Percentiles rank a stretch among this genome's conserved stretches.
Evolutionary conservation across 2,888 invertebrate species (phyloP).

Genomic region (Taenaris catops): DNA sequence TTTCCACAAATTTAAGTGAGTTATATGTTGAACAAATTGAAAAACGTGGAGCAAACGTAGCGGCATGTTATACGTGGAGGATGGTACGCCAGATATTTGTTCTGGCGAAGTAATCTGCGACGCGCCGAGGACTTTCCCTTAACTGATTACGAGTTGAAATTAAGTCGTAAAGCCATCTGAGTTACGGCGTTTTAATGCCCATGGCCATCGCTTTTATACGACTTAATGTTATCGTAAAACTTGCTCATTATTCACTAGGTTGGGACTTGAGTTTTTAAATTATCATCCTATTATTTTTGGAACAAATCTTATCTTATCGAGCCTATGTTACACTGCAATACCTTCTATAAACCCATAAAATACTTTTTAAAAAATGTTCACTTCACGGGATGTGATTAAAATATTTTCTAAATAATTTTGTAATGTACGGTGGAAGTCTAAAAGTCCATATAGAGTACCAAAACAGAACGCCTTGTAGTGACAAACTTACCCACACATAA

Average conservation of each 20-base stretch:
- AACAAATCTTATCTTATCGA: too few relatives aligned
- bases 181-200: constrained; percentile 56
- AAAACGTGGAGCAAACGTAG: constrained; percentile 28
- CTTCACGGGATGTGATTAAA: too few relatives aligned
- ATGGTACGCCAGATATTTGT: constrained; percentile 56
- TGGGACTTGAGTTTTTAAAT: constrained; percentile 9
- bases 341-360: too few relatives aligned
- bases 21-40: constrained; percentile 29
- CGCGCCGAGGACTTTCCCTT: constrained; percentile 47
- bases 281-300: neutral
- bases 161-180: constrained; percentile 71
- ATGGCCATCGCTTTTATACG: constrained; percentile 16
- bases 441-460: too few relatives aligned
- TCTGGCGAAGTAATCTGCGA: constrained; percentile 13
- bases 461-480: too few relatives aligned
- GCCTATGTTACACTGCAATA: too few relatives aligned
- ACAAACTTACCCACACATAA: too few relatives aligned
- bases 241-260: constrained; percentile 14
- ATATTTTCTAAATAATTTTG: too few relatives aligned
- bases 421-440: too few relatives aligned
- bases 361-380: too few relatives aligned
- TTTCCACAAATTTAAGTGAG: constrained; percentile 27
- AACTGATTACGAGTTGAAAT: constrained; percentile 74
- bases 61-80: constrained; percentile 34
- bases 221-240: constrained; percentile 16